Conservation (phyloP, 2,888 invertebrate species). For the Platerodrilus igneus region DNA sequence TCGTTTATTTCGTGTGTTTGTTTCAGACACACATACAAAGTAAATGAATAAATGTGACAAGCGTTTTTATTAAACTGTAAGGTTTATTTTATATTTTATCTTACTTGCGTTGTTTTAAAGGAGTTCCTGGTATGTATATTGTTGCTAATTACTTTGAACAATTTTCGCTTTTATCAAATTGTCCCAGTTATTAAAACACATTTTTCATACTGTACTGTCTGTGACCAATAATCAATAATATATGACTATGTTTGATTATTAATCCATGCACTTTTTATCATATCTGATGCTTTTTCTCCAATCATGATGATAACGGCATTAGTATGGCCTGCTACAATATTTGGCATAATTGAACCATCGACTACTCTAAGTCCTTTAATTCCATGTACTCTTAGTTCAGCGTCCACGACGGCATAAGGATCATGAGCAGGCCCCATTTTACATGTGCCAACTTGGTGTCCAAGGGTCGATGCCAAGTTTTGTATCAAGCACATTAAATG, state of each 20-base stretch:
- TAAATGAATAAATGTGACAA: too few species aligned
- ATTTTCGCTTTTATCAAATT: too few species aligned
- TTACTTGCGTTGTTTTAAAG: too few species aligned
- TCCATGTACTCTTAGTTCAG: slow-evolving; percentile 50
- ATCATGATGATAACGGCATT: slow-evolving; percentile 57
- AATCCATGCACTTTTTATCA: slow-evolving; percentile 50
- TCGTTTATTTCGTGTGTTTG: too few species aligned
- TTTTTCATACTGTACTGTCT: too few species aligned
- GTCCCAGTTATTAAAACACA: too few species aligned
- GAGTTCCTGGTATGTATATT: too few species aligned
- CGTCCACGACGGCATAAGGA: slow-evolving; percentile 50
- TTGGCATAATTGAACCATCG: slow-evolving; percentile 57
- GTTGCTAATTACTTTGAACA: too few species aligned
- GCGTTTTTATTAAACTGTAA: too few species aligned
- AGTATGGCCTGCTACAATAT: slow-evolving; percentile 54
- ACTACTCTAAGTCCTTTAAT: slow-evolving; percentile 54
- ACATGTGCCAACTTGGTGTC: slow-evolving; percentile 59
- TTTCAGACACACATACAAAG: too few species aligned
- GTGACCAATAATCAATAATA: slow-evolving; percentile 12
- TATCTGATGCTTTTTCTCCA: slow-evolving; percentile 55
- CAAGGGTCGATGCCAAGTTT: slow-evolving; percentile 65
- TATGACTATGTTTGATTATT: too few species aligned
- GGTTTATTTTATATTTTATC: too few species aligned
- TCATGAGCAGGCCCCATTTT: slow-evolving; percentile 48
- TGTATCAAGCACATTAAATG: slow-evolving; percentile 74